phyloP scores from a whole-genome alignment of 2,113 vertebrate species.

The Crotalus tigris region DNA sequence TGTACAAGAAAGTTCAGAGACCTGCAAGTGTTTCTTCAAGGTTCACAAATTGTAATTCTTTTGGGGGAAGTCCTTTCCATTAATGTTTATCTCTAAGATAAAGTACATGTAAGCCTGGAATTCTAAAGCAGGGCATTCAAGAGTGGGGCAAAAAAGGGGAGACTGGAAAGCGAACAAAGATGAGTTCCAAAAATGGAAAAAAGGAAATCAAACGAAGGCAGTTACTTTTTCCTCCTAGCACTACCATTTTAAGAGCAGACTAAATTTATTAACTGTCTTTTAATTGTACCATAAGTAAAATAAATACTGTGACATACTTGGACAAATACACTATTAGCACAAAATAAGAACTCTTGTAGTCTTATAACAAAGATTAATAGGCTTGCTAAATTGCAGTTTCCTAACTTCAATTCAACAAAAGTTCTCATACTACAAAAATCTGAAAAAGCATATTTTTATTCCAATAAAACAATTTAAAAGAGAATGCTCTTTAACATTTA shows the following conservation, averaged over 20 bases:
- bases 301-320: conserved; percentile 21
- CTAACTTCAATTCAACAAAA: conserved; percentile 22
- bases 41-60: conserved; percentile 13
- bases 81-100: conserved; percentile 5
- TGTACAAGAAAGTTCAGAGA: neutral
- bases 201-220: conserved; percentile 20
- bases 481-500: neutral
- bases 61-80: neutral
- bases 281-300: conserved; percentile 30
- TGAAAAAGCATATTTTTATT: neutral
- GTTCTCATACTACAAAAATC: neutral
- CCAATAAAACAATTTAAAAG: neutral
- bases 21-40: neutral
- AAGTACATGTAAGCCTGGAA: conserved; percentile 23
- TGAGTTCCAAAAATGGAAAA: conserved; percentile 42
- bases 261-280: conserved; percentile 37
- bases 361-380: neutral
- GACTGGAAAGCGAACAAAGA: neutral
- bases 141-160: neutral
- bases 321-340: conserved; percentile 26
- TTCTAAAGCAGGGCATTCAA: neutral
- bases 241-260: conserved; percentile 46
- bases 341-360: neutral
- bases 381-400: neutral
- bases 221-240: conserved; percentile 19